Base-by-base conservation (phyloP, 2,113 vertebrate species). In the Channa argus region DNA sequence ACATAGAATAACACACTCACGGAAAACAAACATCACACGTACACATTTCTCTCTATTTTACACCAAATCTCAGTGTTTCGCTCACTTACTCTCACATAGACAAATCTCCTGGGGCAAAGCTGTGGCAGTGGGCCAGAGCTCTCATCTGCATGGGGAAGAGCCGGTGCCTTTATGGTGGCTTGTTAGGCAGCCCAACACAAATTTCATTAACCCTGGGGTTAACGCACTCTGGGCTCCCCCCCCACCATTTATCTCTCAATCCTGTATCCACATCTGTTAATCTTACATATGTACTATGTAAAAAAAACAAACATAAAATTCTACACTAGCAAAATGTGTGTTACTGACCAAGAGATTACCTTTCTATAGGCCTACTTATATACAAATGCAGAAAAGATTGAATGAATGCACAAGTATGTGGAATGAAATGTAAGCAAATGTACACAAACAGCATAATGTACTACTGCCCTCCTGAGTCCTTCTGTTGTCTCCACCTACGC, bases 161-260 rank as follows among this genome's bases (percentile, higher is more conserved):
- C 76, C 68, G 80, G 78, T 81, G 74, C 83, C 77, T 84, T 80
- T 75, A 83, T 82, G 77, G 78, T 68, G 85, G 85, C 88, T 89
- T 62, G 81, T 93, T 88, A 86, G 76, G 56, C 82, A 84, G 69
- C 74, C 75, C 82, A 87, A 86, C 80, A 83, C 71, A 91, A 89
- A 92, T 85, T 81, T 82, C 69, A 92, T 92, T 90, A 92, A 91
- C 88, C 86, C 63, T 0, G 34, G 65, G 88, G 90, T 92, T 83
- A 88, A 83, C 79, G 85, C 82, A 73, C 77, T 80, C 63, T 14
- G 63, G 67, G 81, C 63, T 74, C 56, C 33, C 61, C 59, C 8
- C 38, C 33, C 55, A 74, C 63, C 24, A 55, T 74, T 63, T 39
- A 46, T 47, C 44, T 46, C 54, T 12, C 50, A 36, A 44, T 39